Evolutionary conservation across 2,113 vertebrate species (phyloP).

Genomic region (Oceanites oceanicus): DNA sequence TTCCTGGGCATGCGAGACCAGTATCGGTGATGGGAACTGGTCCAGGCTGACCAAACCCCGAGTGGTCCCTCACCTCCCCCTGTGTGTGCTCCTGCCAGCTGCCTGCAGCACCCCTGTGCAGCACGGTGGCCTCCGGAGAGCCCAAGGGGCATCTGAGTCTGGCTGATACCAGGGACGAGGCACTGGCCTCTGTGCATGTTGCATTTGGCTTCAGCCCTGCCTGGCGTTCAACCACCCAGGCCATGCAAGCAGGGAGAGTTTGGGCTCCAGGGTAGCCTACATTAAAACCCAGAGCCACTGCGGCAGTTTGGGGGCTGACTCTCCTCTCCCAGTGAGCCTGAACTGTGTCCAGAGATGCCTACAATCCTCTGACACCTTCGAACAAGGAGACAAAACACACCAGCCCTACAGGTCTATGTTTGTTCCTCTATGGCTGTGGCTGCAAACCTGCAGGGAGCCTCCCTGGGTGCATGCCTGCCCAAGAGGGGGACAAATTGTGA

Average conservation of each 20-base stretch:
- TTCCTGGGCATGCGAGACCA: accelerated
- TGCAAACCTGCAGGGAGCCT: neutral
- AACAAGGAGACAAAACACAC: neutral
- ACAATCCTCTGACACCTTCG: neutral
- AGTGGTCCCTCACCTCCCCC: accelerated
- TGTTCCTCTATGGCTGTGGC: neutral
- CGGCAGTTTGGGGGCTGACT: neutral
- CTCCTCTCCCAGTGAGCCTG: neutral
- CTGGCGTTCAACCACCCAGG: too few relatives aligned
- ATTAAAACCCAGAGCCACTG: neutral
- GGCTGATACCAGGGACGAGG: accelerated
- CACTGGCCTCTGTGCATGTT: neutral
- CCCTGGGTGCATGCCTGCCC: neutral
- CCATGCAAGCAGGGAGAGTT: neutral
- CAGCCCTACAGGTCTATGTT: accelerated
- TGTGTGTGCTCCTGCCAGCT: neutral
- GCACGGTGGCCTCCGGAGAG: accelerated
- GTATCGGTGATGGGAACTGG: neutral
- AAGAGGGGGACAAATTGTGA: neutral
- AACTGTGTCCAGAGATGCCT: neutral
- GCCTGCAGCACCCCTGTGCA: neutral
- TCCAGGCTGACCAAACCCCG: accelerated
- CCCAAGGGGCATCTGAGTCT: neutral
- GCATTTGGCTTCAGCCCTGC: neutral
- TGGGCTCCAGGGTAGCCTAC: neutral